Evolutionary conservation across 2,113 vertebrate genomes (phyloP), one percentile per base, ranked within the genome.

Genomic region (Cinclus mexicanus): DNA sequence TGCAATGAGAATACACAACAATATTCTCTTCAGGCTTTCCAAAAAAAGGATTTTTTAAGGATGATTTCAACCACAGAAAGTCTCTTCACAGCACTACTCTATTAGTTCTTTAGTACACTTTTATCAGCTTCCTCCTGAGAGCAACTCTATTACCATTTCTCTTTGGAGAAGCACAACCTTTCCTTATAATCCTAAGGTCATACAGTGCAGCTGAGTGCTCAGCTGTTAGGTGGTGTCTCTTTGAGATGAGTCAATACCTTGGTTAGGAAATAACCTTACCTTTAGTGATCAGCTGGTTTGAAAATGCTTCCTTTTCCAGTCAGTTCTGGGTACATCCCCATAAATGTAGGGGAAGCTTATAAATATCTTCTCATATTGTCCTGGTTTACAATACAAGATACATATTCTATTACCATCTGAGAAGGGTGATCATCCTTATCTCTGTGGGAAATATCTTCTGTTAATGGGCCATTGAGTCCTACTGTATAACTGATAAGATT

Each of bases 41-140:
- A 23, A 68, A 93, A 92, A 78, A 85, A 37, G 13, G 6, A 42
- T 46, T 68, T 94, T 94, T 91, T 6, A 85, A 90, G 52, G 87
- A 83, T 71, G 74, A 82, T 67, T 95, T 96, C 83, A 83, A 56
- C 53, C 76, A 29, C 75, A 60, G 76, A 81, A 92, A 83, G 11
- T 94, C 95, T 89, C 94, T 93, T 67, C 72, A 69, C 81, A 87
- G 83, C 68, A 70, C 56, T 87, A 33, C 41, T 93, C 96, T 95
- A 95, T 92, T 95, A 92, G 52, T 75, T 96, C 82, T 85, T 53
- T 53, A 68, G 39, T 59, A 94, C 39, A 76, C 41, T 92, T 95
- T 83, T 93, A 75, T 92, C 88, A 86, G 53, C 39, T 90, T 76
- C 46, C 83, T 93, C 86, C 61, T 96, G 83, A 93, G 83, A 95